Conservation (phyloP, 2,113 vertebrate species). For the Cyprinus carpio region DNA sequence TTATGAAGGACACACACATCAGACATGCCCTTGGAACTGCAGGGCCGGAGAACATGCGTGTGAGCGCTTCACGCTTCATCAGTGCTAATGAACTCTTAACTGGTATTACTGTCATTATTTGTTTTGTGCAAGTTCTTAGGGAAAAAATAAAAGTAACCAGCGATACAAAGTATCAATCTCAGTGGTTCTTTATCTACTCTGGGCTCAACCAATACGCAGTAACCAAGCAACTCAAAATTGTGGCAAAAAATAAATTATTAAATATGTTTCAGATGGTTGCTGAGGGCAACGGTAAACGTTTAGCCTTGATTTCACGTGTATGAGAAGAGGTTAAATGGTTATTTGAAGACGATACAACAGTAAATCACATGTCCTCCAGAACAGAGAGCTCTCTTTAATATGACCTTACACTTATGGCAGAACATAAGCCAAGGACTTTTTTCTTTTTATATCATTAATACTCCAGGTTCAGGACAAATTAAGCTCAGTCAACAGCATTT, state of each 20-base stretch:
- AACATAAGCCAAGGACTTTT: no score
- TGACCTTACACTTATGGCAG: not conserved
- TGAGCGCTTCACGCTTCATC: not conserved
- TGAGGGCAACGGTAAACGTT: slow-evolving; percentile 6
- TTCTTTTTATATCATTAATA: not conserved
- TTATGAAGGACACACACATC: slow-evolving; percentile 50
- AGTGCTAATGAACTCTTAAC: not conserved
- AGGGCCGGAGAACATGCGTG: not conserved
- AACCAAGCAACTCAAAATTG: slow-evolving; percentile 58
- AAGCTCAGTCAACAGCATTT: not conserved
- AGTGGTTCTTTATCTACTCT: not conserved
- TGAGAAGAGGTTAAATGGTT: not conserved
- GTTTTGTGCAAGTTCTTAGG: not conserved
- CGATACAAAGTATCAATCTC: not conserved
- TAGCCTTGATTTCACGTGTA: not conserved
- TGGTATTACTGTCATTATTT: not conserved
- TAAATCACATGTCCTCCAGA: not conserved
- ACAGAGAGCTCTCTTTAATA: not conserved
- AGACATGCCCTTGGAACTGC: not conserved
- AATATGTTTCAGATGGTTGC: slow-evolving; percentile 7
- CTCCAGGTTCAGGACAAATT: not conserved
- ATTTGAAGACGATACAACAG: not conserved
- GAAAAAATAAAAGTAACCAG: slow-evolving; percentile 41
- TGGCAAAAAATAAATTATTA: slow-evolving; percentile 23
- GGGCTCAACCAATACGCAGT: slow-evolving; percentile 45